Percentiles rank a stretch among this genome's conserved stretches.
Conservation (phyloP, 2,888 invertebrate genomes). For the Vandiemenella viatica region DNA sequence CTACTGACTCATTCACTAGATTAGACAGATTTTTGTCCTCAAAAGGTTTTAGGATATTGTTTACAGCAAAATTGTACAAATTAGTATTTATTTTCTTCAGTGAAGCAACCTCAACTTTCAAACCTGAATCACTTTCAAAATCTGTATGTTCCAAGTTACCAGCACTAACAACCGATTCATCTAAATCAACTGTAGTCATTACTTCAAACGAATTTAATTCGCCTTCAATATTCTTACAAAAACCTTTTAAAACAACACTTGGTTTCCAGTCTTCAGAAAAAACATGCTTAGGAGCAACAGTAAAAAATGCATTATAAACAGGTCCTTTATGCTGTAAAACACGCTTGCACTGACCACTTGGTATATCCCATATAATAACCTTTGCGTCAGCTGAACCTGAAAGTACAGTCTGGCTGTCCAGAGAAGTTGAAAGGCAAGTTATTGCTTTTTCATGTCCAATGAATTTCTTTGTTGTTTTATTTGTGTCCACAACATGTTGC, state of each 20-base stretch:
- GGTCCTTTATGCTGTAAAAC: conserved; percentile 57
- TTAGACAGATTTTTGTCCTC: not conserved
- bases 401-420: conserved; percentile 52
- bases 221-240: conserved; percentile 47
- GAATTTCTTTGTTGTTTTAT: conserved; percentile 35
- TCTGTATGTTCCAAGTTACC: no score
- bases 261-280: conserved; percentile 22
- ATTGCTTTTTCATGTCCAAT: conserved; percentile 53
- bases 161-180: no score
- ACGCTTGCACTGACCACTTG: conserved; percentile 55
- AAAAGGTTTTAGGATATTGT: conserved; percentile 25
- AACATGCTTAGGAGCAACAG: conserved; percentile 34
- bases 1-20: not conserved
- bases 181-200: conserved; percentile 12
- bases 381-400: conserved; percentile 63
- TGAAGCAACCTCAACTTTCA: conserved; percentile 30
- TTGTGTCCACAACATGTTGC: conserved; percentile 46
- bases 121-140: conserved; percentile 10
- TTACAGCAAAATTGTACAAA: conserved; percentile 38
- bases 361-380: conserved; percentile 68
- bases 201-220: conserved; percentile 20
- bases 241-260: conserved; percentile 27
- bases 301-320: conserved; percentile 54
- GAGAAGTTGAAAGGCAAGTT: conserved; percentile 53
- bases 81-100: conserved; percentile 41